Conservation (phyloP, 2,113 vertebrate genomes). For the Alexandromys fortis region DNA sequence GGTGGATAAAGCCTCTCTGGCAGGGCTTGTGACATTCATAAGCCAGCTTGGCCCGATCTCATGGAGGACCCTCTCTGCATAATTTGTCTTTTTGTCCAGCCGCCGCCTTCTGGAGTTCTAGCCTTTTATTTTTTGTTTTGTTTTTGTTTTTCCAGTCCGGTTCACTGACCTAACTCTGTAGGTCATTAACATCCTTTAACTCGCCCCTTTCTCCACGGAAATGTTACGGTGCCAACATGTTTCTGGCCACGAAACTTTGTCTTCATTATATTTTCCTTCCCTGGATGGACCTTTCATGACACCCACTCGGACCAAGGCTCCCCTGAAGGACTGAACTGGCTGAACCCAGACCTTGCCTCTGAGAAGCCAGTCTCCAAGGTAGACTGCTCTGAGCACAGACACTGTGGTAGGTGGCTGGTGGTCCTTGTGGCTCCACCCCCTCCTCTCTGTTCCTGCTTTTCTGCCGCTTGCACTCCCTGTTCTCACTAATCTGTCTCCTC, state of each 20-base stretch:
- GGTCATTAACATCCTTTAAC: not conserved
- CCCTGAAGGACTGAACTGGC: not conserved
- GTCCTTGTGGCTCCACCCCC: not conserved
- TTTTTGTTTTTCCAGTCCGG: not conserved
- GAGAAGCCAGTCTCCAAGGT: not conserved
- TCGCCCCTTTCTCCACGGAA: not conserved
- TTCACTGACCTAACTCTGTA: not conserved
- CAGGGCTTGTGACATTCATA: not conserved
- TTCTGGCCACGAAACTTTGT: not conserved
- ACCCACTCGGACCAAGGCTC: not conserved
- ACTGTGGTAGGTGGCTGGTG: not conserved
- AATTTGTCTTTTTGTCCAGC: constrained; percentile 16
- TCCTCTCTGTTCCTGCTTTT: not conserved
- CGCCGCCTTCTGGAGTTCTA: not conserved
- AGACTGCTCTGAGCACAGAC: not conserved
- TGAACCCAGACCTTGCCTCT: not conserved
- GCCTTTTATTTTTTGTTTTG: not conserved
- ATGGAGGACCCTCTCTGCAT: not conserved
- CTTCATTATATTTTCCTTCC: not conserved
- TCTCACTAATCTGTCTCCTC: not conserved
- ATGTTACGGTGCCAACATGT: not conserved
- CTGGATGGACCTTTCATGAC: not conserved
- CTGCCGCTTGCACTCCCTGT: not conserved
- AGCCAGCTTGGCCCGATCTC: not conserved
- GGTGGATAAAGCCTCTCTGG: not conserved